A percentile compares a stretch with the other conserved stretches of the same genome.
Evolutionary conservation across 2,797 vertebrate species (phyloP).

Genomic region (Macroramphosus scolopax): DNA sequence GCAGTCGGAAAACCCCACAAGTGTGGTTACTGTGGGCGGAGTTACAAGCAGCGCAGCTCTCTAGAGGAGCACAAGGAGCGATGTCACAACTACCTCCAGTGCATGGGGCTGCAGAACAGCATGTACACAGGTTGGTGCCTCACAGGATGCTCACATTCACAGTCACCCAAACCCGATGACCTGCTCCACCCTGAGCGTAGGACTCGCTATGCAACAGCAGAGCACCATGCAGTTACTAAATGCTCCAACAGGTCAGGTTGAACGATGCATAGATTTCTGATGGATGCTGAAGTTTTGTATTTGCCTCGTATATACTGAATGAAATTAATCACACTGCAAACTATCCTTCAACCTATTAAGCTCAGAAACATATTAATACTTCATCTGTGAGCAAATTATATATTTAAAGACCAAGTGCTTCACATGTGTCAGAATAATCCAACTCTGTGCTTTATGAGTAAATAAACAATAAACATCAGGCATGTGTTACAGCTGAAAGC

Average conservation of each 20-base stretch:
- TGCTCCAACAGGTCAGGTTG: slow-evolving; percentile 13
- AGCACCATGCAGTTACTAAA: slow-evolving; percentile 10
- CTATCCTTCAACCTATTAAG: no score
- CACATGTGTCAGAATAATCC: slow-evolving; percentile 45
- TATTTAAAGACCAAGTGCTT: slow-evolving; percentile 48
- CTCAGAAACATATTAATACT: slow-evolving; percentile 18
- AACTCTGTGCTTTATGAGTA: slow-evolving; percentile 42
- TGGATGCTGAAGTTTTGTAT: slow-evolving; percentile 3
- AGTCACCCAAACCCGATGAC: slow-evolving; percentile 27
- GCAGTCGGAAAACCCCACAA: slow-evolving; percentile 98
- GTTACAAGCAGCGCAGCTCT: slow-evolving; percentile 98
- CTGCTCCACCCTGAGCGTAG: slow-evolving; percentile 22
- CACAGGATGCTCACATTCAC: background rate
- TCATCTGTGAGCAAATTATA: slow-evolving; percentile 10
- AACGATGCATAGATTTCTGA: background rate
- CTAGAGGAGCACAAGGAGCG: slow-evolving; percentile 98
- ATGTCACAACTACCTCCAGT: slow-evolving; percentile 98
- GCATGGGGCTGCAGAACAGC: slow-evolving; percentile 91
- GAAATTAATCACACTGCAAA: no score
- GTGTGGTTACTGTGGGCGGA: slow-evolving; percentile 97
- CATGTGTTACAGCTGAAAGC: background rate
- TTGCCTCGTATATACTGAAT: no score
- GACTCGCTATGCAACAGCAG: slow-evolving; percentile 19
- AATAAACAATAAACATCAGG: background rate
- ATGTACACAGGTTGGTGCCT: slow-evolving; percentile 89